A percentile compares a stretch with the other conserved stretches of the same genome.
These are phyloP conservation scores for Acanthococcus lagerstroemiae DNA, from an alignment of 2,888 invertebrate genomes.

Conservation along the genomic window DNA sequence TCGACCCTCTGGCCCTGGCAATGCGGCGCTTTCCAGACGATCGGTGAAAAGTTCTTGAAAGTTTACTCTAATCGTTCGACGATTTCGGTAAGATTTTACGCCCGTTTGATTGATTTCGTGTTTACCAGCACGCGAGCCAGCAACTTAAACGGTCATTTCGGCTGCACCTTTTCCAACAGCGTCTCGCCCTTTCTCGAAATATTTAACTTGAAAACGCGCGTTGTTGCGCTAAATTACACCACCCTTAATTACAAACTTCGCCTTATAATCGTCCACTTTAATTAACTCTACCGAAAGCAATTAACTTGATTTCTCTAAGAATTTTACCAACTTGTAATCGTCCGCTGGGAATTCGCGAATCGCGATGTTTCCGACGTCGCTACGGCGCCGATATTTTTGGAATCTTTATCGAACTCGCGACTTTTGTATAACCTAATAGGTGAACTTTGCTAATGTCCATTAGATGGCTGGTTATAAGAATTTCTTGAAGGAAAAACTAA, in stretches of 20 bases:
- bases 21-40: not conserved
- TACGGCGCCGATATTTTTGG: too few relatives aligned
- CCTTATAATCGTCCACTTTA: conserved; percentile 21
- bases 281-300: conserved; percentile 24
- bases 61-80: not conserved
- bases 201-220: not conserved
- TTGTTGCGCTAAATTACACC: conserved; percentile 18
- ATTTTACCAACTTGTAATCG: conserved; percentile 15
- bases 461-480: too few relatives aligned
- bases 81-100: conserved; percentile 20
- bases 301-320: conserved; percentile 24
- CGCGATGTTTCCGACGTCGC: too few relatives aligned
- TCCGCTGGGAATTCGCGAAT: too few relatives aligned
- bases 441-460: too few relatives aligned
- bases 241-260: conserved; percentile 26
- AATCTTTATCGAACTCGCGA: too few relatives aligned
- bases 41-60: not conserved
- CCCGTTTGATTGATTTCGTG: conserved; percentile 19
- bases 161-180: not conserved
- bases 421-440: too few relatives aligned
- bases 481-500: too few relatives aligned
- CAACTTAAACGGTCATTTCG: conserved; percentile 22
- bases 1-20: too few relatives aligned
- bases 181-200: not conserved
- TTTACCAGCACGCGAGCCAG: conserved; percentile 7